Percentiles rank a stretch among this genome's conserved stretches.
phyloP scores from a whole-genome alignment of 2,113 vertebrate genomes.

The Oncorhynchus masou region DNA sequence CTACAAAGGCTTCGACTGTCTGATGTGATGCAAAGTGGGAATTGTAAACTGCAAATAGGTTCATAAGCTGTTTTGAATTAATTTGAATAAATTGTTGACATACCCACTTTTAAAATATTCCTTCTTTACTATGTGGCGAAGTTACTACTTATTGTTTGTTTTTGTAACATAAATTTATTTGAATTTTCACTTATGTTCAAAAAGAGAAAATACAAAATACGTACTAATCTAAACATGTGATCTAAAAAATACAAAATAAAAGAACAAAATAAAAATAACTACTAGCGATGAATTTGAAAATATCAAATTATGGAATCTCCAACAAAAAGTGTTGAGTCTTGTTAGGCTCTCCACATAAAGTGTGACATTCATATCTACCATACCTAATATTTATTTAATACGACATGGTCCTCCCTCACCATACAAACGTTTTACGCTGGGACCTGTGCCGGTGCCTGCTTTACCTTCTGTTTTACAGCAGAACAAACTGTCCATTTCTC shows the following conservation, averaged over 20 bases:
- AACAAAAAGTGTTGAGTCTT: not conserved
- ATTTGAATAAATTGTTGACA: slow-evolving; percentile 33
- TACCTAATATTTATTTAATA: slow-evolving; percentile 4
- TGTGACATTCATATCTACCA: too few species aligned
- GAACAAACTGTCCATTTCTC: slow-evolving; percentile 99
- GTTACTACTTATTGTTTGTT: not conserved
- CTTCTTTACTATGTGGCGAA: not conserved
- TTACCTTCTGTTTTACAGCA: slow-evolving; percentile 97
- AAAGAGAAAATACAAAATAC: not conserved
- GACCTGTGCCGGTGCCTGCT: slow-evolving; percentile 73
- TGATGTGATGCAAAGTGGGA: slow-evolving; percentile 2
- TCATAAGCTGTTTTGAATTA: slow-evolving; percentile 18
- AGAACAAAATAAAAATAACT: too few species aligned
- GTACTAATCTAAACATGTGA: not conserved
- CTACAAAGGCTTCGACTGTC: slow-evolving; percentile 42
- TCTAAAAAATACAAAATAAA: not conserved
- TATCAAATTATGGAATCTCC: too few species aligned
- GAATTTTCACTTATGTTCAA: not conserved
- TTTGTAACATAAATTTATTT: not conserved
- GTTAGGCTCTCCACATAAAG: not conserved
- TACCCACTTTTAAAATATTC: not conserved
- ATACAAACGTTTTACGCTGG: slow-evolving; percentile 76
- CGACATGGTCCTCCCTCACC: not conserved
- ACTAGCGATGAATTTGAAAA: too few species aligned
- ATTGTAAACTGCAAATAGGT: slow-evolving; percentile 47